Percentiles rank a stretch among this genome's conserved stretches.
These are phyloP conservation scores for Aethes cnicana DNA, from an alignment of 2,888 invertebrate species.

Conservation along the genomic window DNA sequence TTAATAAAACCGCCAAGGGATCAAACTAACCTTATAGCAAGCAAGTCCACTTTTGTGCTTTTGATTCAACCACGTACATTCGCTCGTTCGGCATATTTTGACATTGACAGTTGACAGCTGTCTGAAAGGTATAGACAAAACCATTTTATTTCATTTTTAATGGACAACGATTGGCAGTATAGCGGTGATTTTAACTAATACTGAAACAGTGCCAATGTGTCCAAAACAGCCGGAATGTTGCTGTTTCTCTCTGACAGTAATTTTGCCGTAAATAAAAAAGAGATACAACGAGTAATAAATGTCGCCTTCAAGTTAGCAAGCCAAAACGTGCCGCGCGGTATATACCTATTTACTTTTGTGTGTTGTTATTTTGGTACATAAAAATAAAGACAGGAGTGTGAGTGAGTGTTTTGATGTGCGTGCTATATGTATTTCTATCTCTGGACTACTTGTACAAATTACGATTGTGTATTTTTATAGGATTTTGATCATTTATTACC, in stretches of 20 bases:
- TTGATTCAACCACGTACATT: no score
- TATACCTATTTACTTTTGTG: conserved; percentile 2
- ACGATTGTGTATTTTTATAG: conserved; percentile 61
- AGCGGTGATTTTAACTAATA: neutral
- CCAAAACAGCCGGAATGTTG: neutral
- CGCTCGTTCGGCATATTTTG: neutral
- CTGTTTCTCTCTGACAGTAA: neutral
- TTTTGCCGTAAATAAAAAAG: neutral
- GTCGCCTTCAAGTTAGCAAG: conserved; percentile 2
- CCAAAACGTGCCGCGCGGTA: conserved; percentile 24
- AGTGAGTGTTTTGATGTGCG: conserved; percentile 40
- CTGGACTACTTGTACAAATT: conserved; percentile 50
- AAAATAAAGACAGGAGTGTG: conserved; percentile 28
- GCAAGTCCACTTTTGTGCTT: neutral
- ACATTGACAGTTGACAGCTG: conserved; percentile 7
- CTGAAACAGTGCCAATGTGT: neutral
- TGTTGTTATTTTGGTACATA: conserved; percentile 19
- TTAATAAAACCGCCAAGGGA: neutral
- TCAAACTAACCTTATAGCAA: conserved; percentile 23
- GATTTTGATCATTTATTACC: conserved; percentile 48
- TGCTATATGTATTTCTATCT: conserved; percentile 44
- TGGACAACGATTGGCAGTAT: no score
- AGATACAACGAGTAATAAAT: neutral
- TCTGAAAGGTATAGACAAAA: no score
- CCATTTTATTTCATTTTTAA: no score